Conservation (phyloP, 2,113 vertebrate genomes). For the Pelodiscus sinensis region DNA sequence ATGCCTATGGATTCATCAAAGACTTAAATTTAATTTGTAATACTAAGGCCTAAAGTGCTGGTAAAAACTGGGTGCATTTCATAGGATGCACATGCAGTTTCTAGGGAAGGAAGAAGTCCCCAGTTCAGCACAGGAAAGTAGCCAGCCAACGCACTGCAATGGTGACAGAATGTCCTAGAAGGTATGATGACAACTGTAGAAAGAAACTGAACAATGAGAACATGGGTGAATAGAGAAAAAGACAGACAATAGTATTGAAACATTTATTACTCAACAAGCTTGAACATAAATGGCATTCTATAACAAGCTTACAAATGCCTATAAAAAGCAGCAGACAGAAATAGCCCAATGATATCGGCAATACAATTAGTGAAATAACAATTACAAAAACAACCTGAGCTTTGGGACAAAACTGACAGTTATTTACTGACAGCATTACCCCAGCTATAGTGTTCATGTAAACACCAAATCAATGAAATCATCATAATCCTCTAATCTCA, state of each 20-base stretch:
- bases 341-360: not conserved
- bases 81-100: constrained; percentile 69
- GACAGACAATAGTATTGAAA: constrained; percentile 55
- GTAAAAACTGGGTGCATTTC: constrained; percentile 75
- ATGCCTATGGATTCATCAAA: constrained; percentile 71
- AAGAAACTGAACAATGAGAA: constrained; percentile 81
- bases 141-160: constrained; percentile 77
- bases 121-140: constrained; percentile 72
- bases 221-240: constrained; percentile 67
- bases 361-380: not conserved
- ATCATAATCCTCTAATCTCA: not conserved
- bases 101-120: constrained; percentile 72
- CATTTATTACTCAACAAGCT: constrained; percentile 55
- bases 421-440: not conserved
- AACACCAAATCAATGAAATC: not conserved
- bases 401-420: not conserved
- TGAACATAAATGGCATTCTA: constrained; percentile 27
- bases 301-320: not conserved
- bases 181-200: constrained; percentile 76
- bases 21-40: constrained; percentile 70
- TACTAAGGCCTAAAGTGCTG: constrained; percentile 68
- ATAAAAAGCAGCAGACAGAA: constrained; percentile 8
- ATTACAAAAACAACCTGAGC: not conserved
- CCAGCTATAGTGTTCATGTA: not conserved
- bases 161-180: constrained; percentile 76